phyloP scores from a whole-genome alignment of 2,888 invertebrate genomes.

The Cyclophora albipunctata region DNA sequence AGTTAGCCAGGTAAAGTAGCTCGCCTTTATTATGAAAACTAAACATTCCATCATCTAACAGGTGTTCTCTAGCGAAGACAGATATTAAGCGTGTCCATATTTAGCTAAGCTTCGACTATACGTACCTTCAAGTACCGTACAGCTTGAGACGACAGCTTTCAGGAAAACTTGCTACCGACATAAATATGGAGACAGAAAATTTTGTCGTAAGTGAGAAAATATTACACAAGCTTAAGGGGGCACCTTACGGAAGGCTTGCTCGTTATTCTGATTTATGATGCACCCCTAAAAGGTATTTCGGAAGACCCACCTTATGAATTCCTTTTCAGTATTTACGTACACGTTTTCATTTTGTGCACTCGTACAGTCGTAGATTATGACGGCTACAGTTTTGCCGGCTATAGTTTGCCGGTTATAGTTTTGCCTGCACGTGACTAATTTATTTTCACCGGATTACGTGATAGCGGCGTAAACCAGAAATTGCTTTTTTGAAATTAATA shows the following conservation, averaged over 20 bases:
- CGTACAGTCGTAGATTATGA: constrained; percentile 14
- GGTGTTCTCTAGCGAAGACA: constrained; percentile 12
- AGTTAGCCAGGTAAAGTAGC: too few species aligned
- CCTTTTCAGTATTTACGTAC: constrained; percentile 43
- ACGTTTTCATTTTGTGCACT: constrained; percentile 25
- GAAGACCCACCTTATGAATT: constrained; percentile 52
- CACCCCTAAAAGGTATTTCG: constrained; percentile 53
- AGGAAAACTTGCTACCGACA: constrained; percentile 43
- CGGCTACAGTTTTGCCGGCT: constrained; percentile 10
- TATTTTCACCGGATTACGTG: too few species aligned
- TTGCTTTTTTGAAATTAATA: too few species aligned
- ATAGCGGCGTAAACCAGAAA: too few species aligned
- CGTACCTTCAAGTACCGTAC: constrained; percentile 25
- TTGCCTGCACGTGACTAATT: neutral
- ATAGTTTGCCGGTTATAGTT: constrained; percentile 12
- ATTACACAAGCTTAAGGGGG: constrained; percentile 67
- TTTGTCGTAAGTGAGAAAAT: constrained; percentile 73
- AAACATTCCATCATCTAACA: constrained; percentile 4
- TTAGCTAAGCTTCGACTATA: constrained; percentile 22
- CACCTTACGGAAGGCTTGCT: constrained; percentile 63
- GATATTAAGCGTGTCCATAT: constrained; percentile 18
- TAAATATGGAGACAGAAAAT: constrained; percentile 70
- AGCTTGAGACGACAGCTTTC: constrained; percentile 54
- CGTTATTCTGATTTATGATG: constrained; percentile 71
- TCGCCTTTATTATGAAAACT: neutral